phyloP scores from a whole-genome alignment of 2,797 vertebrate species.

The Muraenolepis orangiensis region DNA sequence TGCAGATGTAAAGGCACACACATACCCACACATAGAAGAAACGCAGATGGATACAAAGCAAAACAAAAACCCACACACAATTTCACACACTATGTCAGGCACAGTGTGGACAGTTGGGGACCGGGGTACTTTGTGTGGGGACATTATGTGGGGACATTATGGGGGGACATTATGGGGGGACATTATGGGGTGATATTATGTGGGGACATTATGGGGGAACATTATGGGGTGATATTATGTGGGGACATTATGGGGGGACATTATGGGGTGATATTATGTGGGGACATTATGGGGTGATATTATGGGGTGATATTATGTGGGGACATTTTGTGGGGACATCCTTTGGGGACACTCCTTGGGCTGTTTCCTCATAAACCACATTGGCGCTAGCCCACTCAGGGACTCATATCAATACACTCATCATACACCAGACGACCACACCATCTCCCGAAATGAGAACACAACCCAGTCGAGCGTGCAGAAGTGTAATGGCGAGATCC shows the following conservation, averaged over 20 bases:
- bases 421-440: conserved; percentile 34
- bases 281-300: no score
- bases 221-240: no score
- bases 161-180: no score
- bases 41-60: not conserved
- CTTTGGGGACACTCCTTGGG: not conserved
- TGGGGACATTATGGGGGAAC: not conserved
- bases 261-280: not conserved
- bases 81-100: not conserved
- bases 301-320: no score
- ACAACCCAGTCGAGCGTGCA: conserved; percentile 11
- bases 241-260: not conserved
- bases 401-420: conserved; percentile 49
- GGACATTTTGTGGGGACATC: no score
- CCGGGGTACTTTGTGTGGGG: not conserved
- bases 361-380: conserved; percentile 30
- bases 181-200: not conserved
- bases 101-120: not conserved
- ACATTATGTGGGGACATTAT: not conserved
- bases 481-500: conserved; percentile 38
- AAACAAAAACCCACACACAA: not conserved
- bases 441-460: conserved; percentile 51
- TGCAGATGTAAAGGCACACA: no score
- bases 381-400: conserved; percentile 22
- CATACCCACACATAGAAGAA: not conserved